Conservation (phyloP, 2,113 vertebrate genomes). For the Trochalopteron elliotii region DNA sequence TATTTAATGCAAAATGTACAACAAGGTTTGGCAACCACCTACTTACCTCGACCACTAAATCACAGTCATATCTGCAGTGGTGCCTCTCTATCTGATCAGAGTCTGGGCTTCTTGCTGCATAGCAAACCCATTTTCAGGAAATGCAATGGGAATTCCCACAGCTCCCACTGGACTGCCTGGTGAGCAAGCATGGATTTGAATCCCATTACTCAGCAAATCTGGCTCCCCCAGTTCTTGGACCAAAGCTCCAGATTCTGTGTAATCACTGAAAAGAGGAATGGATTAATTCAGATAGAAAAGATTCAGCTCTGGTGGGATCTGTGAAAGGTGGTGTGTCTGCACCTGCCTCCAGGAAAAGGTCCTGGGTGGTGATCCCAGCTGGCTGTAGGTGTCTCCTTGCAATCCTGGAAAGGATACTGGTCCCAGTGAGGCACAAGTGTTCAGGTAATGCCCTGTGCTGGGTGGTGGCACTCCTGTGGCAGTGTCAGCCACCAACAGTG, state of each 20-base stretch:
- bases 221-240: background rate
- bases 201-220: background rate
- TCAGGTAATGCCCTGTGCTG: background rate
- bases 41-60: background rate
- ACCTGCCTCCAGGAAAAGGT: background rate
- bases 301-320: background rate
- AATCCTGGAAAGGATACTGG: background rate
- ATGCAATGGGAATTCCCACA: background rate
- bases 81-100: background rate
- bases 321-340: background rate
- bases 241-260: background rate
- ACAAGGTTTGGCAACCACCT: conserved; percentile 5
- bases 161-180: background rate
- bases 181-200: background rate
- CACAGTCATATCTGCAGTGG: background rate
- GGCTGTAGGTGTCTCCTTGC: background rate
- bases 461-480: background rate
- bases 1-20: conserved; percentile 41
- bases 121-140: background rate
- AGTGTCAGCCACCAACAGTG: background rate
- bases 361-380: background rate
- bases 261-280: background rate
- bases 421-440: background rate
- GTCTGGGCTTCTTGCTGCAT: background rate
- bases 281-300: background rate